A percentile compares a stretch with the other conserved stretches of the same genome.
These are phyloP conservation scores for Antheraea mylitta DNA, from an alignment of 1,140 invertebrate species.

Conservation along the genomic window DNA sequence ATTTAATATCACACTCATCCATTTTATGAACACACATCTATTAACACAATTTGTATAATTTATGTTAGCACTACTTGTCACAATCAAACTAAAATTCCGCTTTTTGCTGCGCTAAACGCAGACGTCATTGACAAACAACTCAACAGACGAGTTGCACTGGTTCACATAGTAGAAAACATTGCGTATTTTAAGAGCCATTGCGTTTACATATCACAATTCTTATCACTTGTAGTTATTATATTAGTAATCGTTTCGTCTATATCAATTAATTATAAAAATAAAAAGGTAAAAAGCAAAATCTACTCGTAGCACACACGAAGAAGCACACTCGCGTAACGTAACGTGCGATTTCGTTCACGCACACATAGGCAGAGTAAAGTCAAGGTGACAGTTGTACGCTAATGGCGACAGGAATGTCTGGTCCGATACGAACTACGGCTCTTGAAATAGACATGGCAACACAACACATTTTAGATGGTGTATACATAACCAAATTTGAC, in stretches of 20 bases:
- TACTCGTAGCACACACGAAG: slow-evolving; percentile 71
- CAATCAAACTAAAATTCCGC: slow-evolving; percentile 76
- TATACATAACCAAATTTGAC: neutral
- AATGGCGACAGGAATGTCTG: slow-evolving; percentile 5
- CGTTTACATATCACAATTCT: slow-evolving; percentile 68
- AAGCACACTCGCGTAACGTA: slow-evolving; percentile 70
- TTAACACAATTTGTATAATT: slow-evolving; percentile 65
- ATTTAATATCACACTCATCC: slow-evolving; percentile 69
- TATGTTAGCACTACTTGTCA: slow-evolving; percentile 73
- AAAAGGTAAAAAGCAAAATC: slow-evolving; percentile 75
- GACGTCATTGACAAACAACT: slow-evolving; percentile 78
- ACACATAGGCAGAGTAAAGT: slow-evolving; percentile 40
- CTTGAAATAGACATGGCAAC: neutral
- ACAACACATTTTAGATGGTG: neutral
- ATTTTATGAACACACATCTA: slow-evolving; percentile 72
- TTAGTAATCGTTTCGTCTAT: slow-evolving; percentile 64
- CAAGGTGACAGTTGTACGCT: slow-evolving; percentile 48
- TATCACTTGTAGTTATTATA: slow-evolving; percentile 69
- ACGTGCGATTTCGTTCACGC: slow-evolving; percentile 68
- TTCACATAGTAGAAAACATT: slow-evolving; percentile 72
- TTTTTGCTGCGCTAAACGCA: slow-evolving; percentile 77
- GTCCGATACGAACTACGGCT: neutral
- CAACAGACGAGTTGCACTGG: slow-evolving; percentile 70
- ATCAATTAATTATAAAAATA: slow-evolving; percentile 74
- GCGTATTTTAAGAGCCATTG: slow-evolving; percentile 63